These are phyloP conservation scores for Lepus europaeus DNA, from an alignment of 2,113 vertebrate genomes.

Conservation along the genomic window DNA sequence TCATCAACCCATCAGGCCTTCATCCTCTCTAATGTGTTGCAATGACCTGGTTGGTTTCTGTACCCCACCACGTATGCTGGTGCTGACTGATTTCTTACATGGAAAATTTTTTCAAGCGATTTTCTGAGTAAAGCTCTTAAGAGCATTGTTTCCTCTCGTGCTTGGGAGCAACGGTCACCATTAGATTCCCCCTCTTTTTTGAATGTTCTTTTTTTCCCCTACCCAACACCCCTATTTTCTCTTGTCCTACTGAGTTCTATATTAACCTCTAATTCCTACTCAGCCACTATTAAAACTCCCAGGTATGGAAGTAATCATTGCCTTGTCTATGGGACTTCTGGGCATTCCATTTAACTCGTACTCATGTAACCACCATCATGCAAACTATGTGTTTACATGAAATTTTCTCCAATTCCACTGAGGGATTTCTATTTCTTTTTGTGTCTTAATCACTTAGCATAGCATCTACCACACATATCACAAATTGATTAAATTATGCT, in stretches of 20 bases:
- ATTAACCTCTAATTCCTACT: not conserved
- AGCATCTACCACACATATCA: not conserved
- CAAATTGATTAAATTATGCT: not conserved
- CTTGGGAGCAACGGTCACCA: not conserved
- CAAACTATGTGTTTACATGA: not conserved
- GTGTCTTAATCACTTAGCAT: not conserved
- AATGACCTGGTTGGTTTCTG: not conserved
- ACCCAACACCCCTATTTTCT: fast-evolving
- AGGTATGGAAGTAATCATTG: not conserved
- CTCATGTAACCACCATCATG: not conserved
- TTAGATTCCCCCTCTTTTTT: not conserved
- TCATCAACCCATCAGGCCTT: not conserved
- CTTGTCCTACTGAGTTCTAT: not conserved
- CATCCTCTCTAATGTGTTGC: not conserved
- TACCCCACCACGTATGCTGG: not conserved
- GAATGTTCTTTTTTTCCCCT: not conserved
- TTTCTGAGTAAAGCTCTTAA: not conserved
- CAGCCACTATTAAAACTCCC: not conserved
- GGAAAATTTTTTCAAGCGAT: not conserved
- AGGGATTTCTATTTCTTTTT: not conserved
- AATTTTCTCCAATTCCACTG: not conserved
- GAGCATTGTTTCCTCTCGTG: not conserved
- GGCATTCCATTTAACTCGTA: not conserved
- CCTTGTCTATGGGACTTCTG: not conserved
- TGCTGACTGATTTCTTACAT: not conserved